Evolutionary conservation across 2,797 vertebrate species (phyloP).

Genomic region (Okamejei kenojei): DNA sequence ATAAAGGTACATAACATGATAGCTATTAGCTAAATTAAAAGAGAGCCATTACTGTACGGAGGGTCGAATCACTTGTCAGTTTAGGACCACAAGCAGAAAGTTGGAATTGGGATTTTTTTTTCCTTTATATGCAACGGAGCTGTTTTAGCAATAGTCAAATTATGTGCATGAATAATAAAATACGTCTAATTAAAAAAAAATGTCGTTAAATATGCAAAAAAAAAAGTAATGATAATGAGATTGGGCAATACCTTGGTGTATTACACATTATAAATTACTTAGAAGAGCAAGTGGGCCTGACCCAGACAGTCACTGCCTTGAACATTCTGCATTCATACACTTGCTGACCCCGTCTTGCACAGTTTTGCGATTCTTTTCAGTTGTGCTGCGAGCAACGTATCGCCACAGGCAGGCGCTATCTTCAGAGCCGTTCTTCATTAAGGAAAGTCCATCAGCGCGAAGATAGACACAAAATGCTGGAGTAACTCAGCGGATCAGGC

Average conservation of each 20-base stretch:
- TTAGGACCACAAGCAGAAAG: constrained; percentile 65
- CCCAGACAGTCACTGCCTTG: constrained; percentile 73
- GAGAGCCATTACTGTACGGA: constrained; percentile 75
- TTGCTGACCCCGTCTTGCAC: neutral
- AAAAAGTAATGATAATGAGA: constrained; percentile 99
- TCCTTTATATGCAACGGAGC: constrained; percentile 65
- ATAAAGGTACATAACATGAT: constrained; percentile 97
- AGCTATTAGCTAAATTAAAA: constrained; percentile 99
- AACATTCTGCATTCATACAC: constrained; percentile 50
- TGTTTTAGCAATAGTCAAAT: constrained; percentile 83
- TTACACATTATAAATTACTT: constrained; percentile 95
- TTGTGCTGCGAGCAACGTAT: too few species aligned
- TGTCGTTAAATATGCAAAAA: constrained; percentile 99
- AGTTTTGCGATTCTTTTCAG: too few species aligned
- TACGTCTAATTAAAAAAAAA: constrained; percentile 99
- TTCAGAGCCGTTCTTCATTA: too few species aligned
- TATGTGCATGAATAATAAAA: constrained; percentile 99
- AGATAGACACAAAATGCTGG: too few species aligned
- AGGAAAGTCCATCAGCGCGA: too few species aligned
- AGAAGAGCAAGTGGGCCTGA: constrained; percentile 83
- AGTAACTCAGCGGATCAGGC: too few species aligned
- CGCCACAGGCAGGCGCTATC: too few species aligned
- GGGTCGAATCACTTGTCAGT: constrained; percentile 66
- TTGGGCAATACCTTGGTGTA: constrained; percentile 95
- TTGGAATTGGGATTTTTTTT: constrained; percentile 61